Base-by-base conservation (phyloP, 2,797 vertebrate genomes). In the Phrynocephalus guinanensis region DNA sequence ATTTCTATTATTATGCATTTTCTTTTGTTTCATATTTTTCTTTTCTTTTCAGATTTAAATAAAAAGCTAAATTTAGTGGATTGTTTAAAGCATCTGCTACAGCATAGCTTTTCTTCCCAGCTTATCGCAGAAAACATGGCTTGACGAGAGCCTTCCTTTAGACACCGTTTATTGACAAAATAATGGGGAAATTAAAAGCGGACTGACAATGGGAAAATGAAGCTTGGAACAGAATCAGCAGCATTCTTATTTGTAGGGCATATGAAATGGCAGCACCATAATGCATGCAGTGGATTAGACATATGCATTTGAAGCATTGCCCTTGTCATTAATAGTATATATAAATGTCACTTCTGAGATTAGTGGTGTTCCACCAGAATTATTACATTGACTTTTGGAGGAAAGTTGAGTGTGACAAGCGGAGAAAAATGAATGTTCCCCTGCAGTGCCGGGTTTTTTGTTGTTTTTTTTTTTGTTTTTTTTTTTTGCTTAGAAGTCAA, bases 261-360 rank as follows among this genome's bases (percentile, higher is more conserved):
- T n/a, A 11, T 52, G 71, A 82, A 56, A 22, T 83, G 30, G 48
- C 73, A 83, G 80, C 67, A 7, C 66, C 30, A 38, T 71, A 60
- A 70, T 79, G 38, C 38, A 71, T 18, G 18, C 13, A 22, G 50
- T 68, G 52, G 76, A 63, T 10, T 63, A 10, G 9, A 26, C 52
- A 60, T 44, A 20, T 72, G 30, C 11, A 8, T 70, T 76, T 77
- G 80, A 82, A 68, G 44, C 30, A 71, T 78, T 44, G 38, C n/a
- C 68, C 50, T 72, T 88, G 68, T 72, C 75, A 48, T 70, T 79
- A 63, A 73, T 78, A 3, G 60, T 84, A 84, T 72, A 78, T 71
- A 72, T 72, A 84, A 79, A 79, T 84, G 68, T 66, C 82, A 88
- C 75, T 28, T 83, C 60, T 71, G 50, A 83, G 79, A 87, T 63